Percentiles rank a stretch among this genome's conserved stretches.
Evolutionary conservation across 2,113 vertebrate species (phyloP).

Genomic region (Heterotis niloticus): DNA sequence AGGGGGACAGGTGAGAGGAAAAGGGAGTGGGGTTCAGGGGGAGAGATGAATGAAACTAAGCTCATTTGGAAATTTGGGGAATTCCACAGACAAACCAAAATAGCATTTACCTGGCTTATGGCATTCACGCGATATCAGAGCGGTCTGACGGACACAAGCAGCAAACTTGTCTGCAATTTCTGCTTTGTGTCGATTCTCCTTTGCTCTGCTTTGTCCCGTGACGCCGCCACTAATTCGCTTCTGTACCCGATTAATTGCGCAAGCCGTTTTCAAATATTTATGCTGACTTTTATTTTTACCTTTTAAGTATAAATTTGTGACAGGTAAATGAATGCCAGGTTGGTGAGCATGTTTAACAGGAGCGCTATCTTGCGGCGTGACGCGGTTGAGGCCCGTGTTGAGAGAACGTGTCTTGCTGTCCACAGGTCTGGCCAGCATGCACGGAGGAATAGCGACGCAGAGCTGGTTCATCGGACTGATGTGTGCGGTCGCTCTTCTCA

Average conservation of each 20-base stretch:
- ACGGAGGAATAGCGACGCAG: conserved; percentile 82
- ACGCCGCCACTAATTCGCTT: too few relatives aligned
- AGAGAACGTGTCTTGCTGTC: conserved; percentile 33
- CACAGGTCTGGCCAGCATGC: conserved; percentile 80
- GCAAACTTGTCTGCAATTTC: not conserved
- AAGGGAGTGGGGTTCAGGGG: conserved; percentile 18
- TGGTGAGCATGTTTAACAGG: not conserved
- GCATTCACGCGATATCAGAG: too few relatives aligned
- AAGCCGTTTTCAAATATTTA: not conserved
- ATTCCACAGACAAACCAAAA: not conserved
- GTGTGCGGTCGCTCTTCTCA: conserved; percentile 90
- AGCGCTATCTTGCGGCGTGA: not conserved
- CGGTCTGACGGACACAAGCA: too few relatives aligned
- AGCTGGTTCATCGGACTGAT: conserved; percentile 97
- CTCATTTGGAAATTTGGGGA: not conserved
- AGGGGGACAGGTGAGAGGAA: conserved; percentile 82
- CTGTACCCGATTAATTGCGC: not conserved
- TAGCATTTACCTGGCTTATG: not conserved
- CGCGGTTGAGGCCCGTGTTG: not conserved
- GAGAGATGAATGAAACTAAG: not conserved
- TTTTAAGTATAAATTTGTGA: not conserved
- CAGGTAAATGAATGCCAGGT: not conserved
- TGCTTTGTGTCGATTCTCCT: not conserved
- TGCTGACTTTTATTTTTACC: not conserved
- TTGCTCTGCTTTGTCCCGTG: too few relatives aligned